Conservation (phyloP, 2,797 vertebrate species). For the Salmo trutta region DNA sequence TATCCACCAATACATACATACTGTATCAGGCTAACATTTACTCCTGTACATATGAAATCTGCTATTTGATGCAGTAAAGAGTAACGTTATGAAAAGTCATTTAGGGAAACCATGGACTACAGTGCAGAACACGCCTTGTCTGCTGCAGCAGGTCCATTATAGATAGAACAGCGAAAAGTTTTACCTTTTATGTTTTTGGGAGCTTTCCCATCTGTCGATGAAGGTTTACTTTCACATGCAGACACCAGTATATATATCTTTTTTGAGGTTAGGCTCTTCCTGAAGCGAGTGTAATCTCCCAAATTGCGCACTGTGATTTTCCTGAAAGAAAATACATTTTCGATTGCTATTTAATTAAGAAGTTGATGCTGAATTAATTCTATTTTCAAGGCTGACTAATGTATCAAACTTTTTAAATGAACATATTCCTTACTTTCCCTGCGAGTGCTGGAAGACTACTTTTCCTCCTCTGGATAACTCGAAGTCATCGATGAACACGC, state of each 20-base stretch:
- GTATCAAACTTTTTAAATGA: neutral
- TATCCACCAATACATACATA: no score
- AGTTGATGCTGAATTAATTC: no score
- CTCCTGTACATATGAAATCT: no score
- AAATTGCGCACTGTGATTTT: slow-evolving; percentile 56
- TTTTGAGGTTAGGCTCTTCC: slow-evolving; percentile 64
- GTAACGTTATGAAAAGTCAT: no score
- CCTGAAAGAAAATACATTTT: slow-evolving; percentile 36
- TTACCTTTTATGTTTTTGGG: slow-evolving; percentile 28
- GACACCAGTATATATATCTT: slow-evolving; percentile 61
- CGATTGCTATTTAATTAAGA: no score
- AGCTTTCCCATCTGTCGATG: neutral
- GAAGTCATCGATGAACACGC: slow-evolving; percentile 68
- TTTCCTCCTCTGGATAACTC: slow-evolving; percentile 27
- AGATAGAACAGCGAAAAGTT: neutral
- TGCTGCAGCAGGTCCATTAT: neutral
- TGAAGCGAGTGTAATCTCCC: slow-evolving; percentile 61
- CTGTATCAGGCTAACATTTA: no score
- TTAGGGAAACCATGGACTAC: no score
- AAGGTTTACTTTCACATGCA: slow-evolving; percentile 20
- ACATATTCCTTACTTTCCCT: slow-evolving; percentile 57
- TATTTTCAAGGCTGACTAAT: neutral
- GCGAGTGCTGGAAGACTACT: slow-evolving; percentile 60
- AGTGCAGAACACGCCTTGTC: no score
- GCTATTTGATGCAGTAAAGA: no score